Conservation (phyloP, 1,140 invertebrate genomes). For the Nasonia vitripennis region DNA sequence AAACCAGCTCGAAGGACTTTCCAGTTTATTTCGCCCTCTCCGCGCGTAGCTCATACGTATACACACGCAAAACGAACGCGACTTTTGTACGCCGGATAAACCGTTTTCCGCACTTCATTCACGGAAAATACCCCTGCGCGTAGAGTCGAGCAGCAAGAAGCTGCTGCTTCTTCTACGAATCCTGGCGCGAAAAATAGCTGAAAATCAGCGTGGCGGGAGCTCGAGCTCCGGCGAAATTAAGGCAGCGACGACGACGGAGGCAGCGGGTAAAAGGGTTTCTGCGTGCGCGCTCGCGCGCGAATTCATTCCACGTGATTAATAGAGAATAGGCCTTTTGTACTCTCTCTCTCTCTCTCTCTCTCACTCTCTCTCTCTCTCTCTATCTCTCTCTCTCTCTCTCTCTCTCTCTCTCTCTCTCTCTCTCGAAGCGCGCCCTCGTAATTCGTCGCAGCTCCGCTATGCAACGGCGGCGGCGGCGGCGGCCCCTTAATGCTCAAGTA, state of each 20-base stretch:
- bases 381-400: not conserved
- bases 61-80: too few relatives aligned
- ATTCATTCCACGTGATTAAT: slow-evolving; percentile 48
- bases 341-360: not conserved
- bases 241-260: not conserved
- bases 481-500: slow-evolving; percentile 20
- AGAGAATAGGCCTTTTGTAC: slow-evolving; percentile 48
- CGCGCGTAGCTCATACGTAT: too few relatives aligned
- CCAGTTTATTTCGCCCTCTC: too few relatives aligned
- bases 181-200: not conserved
- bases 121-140: not conserved
- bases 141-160: too few relatives aligned
- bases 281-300: slow-evolving; percentile 9
- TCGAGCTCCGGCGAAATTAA: slow-evolving; percentile 12
- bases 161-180: too few relatives aligned
- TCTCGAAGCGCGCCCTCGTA: slow-evolving; percentile 6
- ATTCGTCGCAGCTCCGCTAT: slow-evolving; percentile 8
- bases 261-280: not conserved
- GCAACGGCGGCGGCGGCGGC: not conserved
- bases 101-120: too few relatives aligned
- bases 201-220: not conserved
- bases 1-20: not conserved
- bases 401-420: not conserved
- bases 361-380: too few relatives aligned
- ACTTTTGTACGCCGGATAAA: too few relatives aligned